phyloP scores from a whole-genome alignment of 2,797 vertebrate genomes.

The Podargus strigoides region DNA sequence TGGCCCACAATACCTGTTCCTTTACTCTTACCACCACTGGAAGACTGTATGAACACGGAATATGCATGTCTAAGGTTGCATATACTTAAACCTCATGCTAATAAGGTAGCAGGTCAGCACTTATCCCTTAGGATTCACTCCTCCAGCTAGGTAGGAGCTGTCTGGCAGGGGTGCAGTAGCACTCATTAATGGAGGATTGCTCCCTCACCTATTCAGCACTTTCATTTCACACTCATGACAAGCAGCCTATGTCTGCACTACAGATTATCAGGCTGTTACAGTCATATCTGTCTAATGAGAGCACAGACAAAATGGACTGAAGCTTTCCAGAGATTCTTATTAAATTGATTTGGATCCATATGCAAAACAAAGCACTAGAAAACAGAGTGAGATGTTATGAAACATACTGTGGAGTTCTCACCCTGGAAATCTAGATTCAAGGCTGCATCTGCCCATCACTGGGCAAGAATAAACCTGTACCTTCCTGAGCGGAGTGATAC shows the following conservation, averaged over 20 bases:
- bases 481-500: not conserved
- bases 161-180: not conserved
- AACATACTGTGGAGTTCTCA: not conserved
- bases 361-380: not conserved
- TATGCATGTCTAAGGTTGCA: not conserved
- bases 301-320: not conserved
- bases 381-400: not conserved
- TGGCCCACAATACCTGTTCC: not conserved
- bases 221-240: not conserved
- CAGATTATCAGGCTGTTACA: not conserved
- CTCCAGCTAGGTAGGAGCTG: not conserved
- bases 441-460: not conserved
- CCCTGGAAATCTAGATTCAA: not conserved
- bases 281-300: not conserved
- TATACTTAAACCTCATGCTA: not conserved
- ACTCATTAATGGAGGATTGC: not conserved
- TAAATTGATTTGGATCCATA: not conserved
- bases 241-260: not conserved
- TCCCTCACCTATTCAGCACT: not conserved
- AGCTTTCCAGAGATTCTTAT: not conserved
- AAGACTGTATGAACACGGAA: not conserved
- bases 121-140: not conserved
- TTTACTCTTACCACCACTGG: not conserved
- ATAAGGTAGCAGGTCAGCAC: not conserved
- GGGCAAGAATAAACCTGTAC: not conserved